Evolutionary conservation across 2,797 vertebrate species (phyloP), one percentile per base, ranked within the genome.

Genomic region (Mergus octosetaceus): DNA sequence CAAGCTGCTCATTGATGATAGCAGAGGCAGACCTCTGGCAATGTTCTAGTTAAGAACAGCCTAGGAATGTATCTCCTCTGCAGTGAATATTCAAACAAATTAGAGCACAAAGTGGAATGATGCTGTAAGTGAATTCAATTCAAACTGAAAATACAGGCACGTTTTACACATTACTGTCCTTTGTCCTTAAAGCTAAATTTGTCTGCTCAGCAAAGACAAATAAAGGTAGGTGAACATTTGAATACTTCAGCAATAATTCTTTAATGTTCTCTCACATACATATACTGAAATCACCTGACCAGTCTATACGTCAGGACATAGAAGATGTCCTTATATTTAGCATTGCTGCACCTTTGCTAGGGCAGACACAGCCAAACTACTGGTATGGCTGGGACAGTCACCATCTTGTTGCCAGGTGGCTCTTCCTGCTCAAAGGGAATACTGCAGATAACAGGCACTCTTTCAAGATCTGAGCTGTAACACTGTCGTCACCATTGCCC

Each of bases 11-110:
- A 16, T 14, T 87, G 89, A 76, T 87, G 69, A 69, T 53, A 69
- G 84, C 56, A 83, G 83, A 90, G 85, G 80, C 86, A 93, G 93
- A 92, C 95, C 92, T 91, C 88, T 95, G 90, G 93, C 94, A 89
- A 80, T 92, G 77, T 95, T 96, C 91, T 96, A 93, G 60, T 94
- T 93, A 90, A 66, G 89, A 95, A 38, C 56, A 85, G 77, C 74
- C 66, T 84, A 92, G 81, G 49, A 97, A 77, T 64, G 27, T 28
- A 25, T 94, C 87, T 93, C 70, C 32, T 94, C 85, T 81, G 64
- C 61, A 41, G 78, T 94, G 85, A 90, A 93, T 88, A 85, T 85
- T 87, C 64, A 84, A 91, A 75, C 72, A 61, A 95, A 96, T 96
- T 93, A 95, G 83, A 80, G 70, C 91, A 89, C 74, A 49, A 49